Conservation (phyloP, 2,113 vertebrate genomes). For the Passer montanus region DNA sequence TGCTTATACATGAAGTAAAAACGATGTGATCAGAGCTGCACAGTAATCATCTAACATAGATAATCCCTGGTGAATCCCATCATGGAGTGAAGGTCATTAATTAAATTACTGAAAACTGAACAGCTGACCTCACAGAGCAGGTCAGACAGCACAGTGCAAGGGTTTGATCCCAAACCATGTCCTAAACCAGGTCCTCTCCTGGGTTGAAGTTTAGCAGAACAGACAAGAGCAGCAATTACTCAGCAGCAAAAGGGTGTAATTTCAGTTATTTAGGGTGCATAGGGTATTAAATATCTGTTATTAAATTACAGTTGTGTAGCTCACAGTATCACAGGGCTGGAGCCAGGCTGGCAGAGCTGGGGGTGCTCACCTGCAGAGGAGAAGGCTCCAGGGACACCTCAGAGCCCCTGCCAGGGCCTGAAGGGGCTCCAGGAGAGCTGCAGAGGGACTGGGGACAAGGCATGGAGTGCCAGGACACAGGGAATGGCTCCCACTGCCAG, state of each 20-base stretch:
- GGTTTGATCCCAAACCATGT: background rate
- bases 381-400: background rate
- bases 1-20: background rate
- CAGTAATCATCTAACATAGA: accelerated
- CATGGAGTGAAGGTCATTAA: accelerated
- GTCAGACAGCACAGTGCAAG: background rate
- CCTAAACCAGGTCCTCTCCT: background rate
- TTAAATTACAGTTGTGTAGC: background rate
- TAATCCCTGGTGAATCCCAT: background rate
- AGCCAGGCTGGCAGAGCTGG: background rate
- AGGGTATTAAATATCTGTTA: background rate
- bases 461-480: background rate
- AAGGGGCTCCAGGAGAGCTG: background rate
- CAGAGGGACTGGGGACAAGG: background rate
- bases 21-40: background rate
- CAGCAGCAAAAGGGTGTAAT: background rate
- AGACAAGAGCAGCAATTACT: background rate
- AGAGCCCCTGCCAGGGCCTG: background rate
- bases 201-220: background rate
- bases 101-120: background rate
- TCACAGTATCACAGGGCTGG: background rate
- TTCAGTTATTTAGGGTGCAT: background rate
- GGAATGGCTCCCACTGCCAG: background rate
- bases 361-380: background rate
- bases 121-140: background rate